phyloP scores from a whole-genome alignment of 2,888 invertebrate genomes.

The Alloscopus bannaensis region DNA sequence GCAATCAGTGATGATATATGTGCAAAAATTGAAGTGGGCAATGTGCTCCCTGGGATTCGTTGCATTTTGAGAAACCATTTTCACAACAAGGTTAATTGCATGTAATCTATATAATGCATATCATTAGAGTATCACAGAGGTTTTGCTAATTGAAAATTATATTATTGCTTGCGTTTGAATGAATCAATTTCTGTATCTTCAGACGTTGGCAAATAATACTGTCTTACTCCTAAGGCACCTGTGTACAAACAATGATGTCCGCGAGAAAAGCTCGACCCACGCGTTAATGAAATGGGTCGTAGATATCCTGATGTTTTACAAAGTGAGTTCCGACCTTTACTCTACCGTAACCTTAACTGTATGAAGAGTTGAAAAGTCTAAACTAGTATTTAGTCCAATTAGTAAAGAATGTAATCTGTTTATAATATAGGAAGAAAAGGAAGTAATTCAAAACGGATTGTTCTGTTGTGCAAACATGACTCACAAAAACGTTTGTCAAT shows the following conservation, averaged over 20 bases:
- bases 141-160: background rate
- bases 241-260: constrained; percentile 34
- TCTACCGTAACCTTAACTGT: background rate
- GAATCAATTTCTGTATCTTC: no score
- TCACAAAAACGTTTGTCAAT: constrained; percentile 57
- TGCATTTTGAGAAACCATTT: constrained; percentile 54
- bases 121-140: no score
- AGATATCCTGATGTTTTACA: constrained; percentile 39
- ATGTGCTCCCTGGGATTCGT: constrained; percentile 60
- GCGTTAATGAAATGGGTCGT: constrained; percentile 61
- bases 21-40: constrained; percentile 54
- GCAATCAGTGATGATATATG: constrained; percentile 65
- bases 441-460: constrained; percentile 62
- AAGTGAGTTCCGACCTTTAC: constrained; percentile 27
- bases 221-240: constrained; percentile 62
- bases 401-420: no score
- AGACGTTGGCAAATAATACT: constrained; percentile 67
- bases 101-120: no score
- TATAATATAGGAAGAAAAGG: constrained; percentile 49
- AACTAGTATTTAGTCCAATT: no score
- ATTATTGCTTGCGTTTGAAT: background rate
- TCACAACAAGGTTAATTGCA: constrained; percentile 23
- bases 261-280: constrained; percentile 48
- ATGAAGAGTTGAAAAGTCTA: background rate
- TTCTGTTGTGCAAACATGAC: constrained; percentile 69